A percentile compares a stretch with the other conserved stretches of the same genome.
Conservation (phyloP, 2,113 vertebrate species). For the Amblyornis subalaris region DNA sequence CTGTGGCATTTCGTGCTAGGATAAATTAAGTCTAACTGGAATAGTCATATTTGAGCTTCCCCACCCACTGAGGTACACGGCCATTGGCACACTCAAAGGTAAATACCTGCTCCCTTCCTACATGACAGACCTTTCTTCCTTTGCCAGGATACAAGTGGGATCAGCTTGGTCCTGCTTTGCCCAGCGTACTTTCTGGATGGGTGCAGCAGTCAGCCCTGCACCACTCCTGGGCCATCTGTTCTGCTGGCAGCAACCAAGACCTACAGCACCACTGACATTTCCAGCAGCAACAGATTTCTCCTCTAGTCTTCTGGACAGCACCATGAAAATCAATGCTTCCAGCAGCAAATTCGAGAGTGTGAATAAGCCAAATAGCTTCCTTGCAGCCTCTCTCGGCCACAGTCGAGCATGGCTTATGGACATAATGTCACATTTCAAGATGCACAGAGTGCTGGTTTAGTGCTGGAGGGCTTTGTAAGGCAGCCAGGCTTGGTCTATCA, state of each 20-base stretch:
- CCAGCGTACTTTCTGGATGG: not conserved
- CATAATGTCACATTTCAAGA: not conserved
- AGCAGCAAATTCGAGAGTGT: not conserved
- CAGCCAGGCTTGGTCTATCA: not conserved
- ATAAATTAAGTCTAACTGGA: not conserved
- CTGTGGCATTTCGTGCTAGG: not conserved
- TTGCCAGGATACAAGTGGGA: not conserved
- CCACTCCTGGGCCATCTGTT: not conserved
- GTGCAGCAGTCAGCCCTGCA: not conserved
- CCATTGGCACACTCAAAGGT: not conserved
- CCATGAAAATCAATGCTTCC: not conserved
- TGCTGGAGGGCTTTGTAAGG: not conserved
- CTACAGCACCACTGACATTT: not conserved
- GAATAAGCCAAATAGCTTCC: not conserved
- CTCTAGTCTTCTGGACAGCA: not conserved
- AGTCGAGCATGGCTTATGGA: not conserved
- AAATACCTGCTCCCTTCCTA: not conserved
- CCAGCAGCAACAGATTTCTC: not conserved
- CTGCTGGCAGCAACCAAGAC: not conserved
- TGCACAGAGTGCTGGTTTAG: not conserved
- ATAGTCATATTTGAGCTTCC: not conserved
- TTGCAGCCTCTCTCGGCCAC: not conserved
- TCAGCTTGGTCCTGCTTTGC: not conserved
- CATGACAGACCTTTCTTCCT: not conserved
- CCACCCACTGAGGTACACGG: not conserved